These are phyloP conservation scores for Crotalus helleri DNA, from an alignment of 2,113 vertebrate species.

Conservation along the genomic window DNA sequence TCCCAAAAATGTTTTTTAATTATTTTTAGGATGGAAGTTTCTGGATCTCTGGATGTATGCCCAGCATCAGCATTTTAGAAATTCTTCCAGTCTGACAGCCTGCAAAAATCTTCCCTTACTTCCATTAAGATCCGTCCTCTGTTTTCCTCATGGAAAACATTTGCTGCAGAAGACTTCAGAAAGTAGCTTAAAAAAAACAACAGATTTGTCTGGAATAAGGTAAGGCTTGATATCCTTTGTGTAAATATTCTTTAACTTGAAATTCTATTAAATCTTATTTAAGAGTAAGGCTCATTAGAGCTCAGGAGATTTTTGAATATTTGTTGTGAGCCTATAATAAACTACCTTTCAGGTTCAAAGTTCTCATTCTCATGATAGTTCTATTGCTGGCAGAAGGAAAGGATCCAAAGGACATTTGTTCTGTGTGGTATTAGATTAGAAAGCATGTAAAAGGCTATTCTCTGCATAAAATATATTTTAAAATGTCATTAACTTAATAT, in stretches of 20 bases:
- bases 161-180: not conserved
- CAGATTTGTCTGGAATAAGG: not conserved
- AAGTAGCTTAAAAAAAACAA: not conserved
- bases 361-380: not conserved
- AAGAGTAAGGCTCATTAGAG: not conserved
- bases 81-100: not conserved
- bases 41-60: slow-evolving; percentile 1
- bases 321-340: not conserved
- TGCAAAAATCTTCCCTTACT: not conserved
- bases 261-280: not conserved
- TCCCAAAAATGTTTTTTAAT: not conserved
- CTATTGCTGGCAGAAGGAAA: not conserved
- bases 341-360: not conserved
- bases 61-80: not conserved
- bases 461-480: not conserved
- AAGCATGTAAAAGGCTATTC: not conserved
- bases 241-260: not conserved
- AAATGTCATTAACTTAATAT: not conserved
- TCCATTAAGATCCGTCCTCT: not conserved
- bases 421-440: not conserved
- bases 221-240: not conserved
- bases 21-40: slow-evolving; percentile 29
- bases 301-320: not conserved
- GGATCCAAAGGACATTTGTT: not conserved
- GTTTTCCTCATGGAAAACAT: not conserved